These are phyloP conservation scores for Phoenoteleia sp. DNA, from an alignment of 2,888 invertebrate species.

Conservation along the genomic window DNA sequence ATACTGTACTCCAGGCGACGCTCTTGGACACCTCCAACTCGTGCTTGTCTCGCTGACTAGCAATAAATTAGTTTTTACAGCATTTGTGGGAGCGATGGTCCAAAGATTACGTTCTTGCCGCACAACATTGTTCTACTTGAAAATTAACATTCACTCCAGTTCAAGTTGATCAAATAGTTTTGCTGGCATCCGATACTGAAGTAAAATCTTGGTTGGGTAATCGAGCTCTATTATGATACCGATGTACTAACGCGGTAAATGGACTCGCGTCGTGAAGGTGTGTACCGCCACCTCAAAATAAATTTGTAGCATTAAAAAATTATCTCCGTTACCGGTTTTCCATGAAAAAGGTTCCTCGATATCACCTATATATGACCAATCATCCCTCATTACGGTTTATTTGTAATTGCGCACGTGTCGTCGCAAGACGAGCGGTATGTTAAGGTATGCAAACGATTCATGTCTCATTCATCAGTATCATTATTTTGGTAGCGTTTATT, in stretches of 20 bases:
- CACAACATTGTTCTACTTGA: no score
- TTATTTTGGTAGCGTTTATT: neutral
- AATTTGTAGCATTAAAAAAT: neutral
- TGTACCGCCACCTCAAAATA: neutral
- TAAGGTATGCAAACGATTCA: neutral
- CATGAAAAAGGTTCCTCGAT: neutral
- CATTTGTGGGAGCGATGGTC: no score
- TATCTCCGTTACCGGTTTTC: neutral
- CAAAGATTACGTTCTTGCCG: no score
- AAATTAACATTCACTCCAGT: no score
- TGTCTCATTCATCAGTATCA: no score
- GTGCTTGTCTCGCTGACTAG: no score
- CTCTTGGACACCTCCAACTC: no score
- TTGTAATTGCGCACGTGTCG: neutral
- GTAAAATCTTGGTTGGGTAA: neutral
- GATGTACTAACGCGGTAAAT: no score
- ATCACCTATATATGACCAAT: neutral
- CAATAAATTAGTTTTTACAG: no score
- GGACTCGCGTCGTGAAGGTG: neutral
- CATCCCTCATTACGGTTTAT: neutral
- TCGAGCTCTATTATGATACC: neutral
- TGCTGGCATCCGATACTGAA: neutral
- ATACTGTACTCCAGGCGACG: no score
- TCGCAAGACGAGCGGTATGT: slow-evolving; percentile 2
- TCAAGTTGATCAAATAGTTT: neutral